Base-by-base conservation (phyloP, 2,113 vertebrate genomes). In the Spermophilus dauricus region DNA sequence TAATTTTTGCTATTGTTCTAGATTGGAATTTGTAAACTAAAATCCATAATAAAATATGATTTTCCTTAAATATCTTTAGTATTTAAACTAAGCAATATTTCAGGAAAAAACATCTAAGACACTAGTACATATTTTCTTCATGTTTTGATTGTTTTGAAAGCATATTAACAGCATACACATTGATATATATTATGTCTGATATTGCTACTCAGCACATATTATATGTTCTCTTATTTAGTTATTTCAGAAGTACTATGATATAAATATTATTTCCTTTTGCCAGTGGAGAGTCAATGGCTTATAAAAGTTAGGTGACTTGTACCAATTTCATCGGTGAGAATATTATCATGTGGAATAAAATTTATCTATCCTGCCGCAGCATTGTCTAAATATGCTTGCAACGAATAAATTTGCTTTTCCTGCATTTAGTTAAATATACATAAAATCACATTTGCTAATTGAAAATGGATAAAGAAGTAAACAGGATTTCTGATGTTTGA, bases 241-340 rank as follows among this genome's bases (percentile, higher is more conserved):
- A 65, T 72, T 89, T 42, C 8, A 75, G 34, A 0, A 34, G 1
- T 13, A 13, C 28, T 72, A 13, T 95, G 8, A 76, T 48, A 32
- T 26, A 89, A 93, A 45, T 95, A 39, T 83, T 67, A 48, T 80
- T 92, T 78, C 32, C 22, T 65, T 94, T 95, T 87, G 56, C 34
- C 58, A 56, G 1, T 94, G 58, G n/a, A 89, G 30, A 82, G 77
- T 75, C 2, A 45, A 56, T 87, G 24, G 7, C 63, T 56, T 16
- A 58, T 7, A 88, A 37, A 83, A 20, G 13, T 56, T 73, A 73
- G 30, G 8, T 30, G 9, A 77, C 58, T 65, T 77, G 3, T 0
- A 86, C 1, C 16, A 73, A 48, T 24, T 82, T 39, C 77, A 26
- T 69, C 61, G 87, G 3, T 0, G 5, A 11, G 7, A 70, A 13